Base-by-base conservation (phyloP, 2,113 vertebrate genomes). In the Chloebia gouldiae region DNA sequence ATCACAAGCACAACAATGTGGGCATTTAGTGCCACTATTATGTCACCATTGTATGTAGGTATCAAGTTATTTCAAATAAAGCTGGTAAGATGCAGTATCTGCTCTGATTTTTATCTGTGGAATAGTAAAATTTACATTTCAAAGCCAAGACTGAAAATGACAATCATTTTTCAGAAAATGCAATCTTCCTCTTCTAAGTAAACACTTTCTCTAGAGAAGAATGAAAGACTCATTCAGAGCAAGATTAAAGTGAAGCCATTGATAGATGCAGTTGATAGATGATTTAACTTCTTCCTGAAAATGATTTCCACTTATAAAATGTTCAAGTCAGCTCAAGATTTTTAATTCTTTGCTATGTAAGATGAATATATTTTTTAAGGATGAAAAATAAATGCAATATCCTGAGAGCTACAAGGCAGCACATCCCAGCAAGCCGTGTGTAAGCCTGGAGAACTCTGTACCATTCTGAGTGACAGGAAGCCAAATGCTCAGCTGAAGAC, bases 71-170 rank as follows among this genome's bases (percentile, higher is more conserved):
- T 86, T 35, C 23, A 22, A 95, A 84, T 47, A 78, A 90, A 86
- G 28, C 30, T 59, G 60, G 87, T 15, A 73, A 81, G 51, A 83
- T 33, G 49, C 31, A 81, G 24, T 30, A 37, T 40, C 54, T 92
- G 72, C 47, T 88, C 60, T 81, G 71, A 70, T 75, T 92, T 95
- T 92, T 56, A 93, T 68, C 81, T 30, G 22, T 10, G 31, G 59
- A 93, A 90, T 39, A 83, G n/a, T 75, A 75, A 90, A 85, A 90
- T 83, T 88, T 81, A 81, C 64, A 86, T 94, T 95, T 93, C 68
- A 88, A 90, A 96, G 90, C 35, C 45, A 79, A 69, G 71, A 59
- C 3, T 19, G 33, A 81, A 31, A 89, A 49, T 15, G 47, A 65
- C 30, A 77, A 60, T 59, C 0, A 77, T 92, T 80, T 94, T 92